A percentile compares a stretch with the other conserved stretches of the same genome.
These are phyloP conservation scores for Tenrec ecaudatus DNA, from an alignment of 2,113 vertebrate genomes.

Conservation along the genomic window DNA sequence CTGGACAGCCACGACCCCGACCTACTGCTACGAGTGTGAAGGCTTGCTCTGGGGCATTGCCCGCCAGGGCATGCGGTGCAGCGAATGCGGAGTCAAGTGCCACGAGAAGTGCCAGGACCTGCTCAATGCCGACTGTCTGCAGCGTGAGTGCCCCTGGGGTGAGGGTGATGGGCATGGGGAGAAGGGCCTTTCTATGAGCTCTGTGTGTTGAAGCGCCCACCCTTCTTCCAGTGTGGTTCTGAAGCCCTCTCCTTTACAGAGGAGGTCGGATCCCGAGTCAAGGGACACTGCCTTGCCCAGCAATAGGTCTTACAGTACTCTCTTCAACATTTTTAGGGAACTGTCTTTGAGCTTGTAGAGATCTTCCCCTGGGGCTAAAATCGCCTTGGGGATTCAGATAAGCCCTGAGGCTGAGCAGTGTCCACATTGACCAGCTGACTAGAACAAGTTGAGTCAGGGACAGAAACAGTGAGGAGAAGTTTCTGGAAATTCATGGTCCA, in stretches of 20 bases:
- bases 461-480: neutral
- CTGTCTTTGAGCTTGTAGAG: neutral
- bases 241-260: conserved; percentile 20
- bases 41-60: conserved; percentile 98
- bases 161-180: neutral
- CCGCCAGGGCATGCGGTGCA: conserved; percentile 98
- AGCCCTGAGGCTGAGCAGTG: neutral
- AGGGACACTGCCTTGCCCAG: neutral
- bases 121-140: conserved; percentile 97
- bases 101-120: conserved; percentile 99
- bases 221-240: neutral
- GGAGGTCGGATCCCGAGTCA: conserved; percentile 24
- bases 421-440: neutral
- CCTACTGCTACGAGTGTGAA: conserved; percentile 99
- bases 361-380: neutral
- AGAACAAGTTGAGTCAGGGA: conserved; percentile 4
- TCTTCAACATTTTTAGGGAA: conserved; percentile 38
- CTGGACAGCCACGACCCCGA: conserved; percentile 97
- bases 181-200: neutral
- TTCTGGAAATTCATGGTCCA: neutral
- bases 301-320: conserved; percentile 6
- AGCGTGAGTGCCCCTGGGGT: conserved; percentile 91
- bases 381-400: conserved; percentile 42
- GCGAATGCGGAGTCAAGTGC: conserved; percentile 97
- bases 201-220: neutral